These are phyloP conservation scores for Eumacrocentrus americanus DNA, from an alignment of 2,888 invertebrate species.

Conservation along the genomic window DNA sequence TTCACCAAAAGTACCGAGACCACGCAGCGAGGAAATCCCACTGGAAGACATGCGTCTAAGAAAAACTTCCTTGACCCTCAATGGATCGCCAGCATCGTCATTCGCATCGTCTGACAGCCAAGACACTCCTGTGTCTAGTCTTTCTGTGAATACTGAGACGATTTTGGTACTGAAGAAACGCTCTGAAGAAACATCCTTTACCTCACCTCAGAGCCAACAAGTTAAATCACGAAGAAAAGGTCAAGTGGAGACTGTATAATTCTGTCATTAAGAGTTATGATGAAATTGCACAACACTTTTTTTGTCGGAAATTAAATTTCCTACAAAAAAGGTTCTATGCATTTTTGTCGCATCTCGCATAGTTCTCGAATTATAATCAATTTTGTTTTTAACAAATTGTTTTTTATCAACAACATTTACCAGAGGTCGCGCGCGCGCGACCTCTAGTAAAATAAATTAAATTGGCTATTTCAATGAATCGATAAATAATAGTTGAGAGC, in stretches of 20 bases:
- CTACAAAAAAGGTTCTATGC: no score
- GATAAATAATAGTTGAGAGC: background rate
- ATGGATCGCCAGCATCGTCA: constrained; percentile 35
- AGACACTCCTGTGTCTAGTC: constrained; percentile 29
- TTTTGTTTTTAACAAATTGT: no score
- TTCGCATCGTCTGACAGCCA: constrained; percentile 29
- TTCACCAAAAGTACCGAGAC: constrained; percentile 75
- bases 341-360: no score
- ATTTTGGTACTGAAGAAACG: constrained; percentile 41
- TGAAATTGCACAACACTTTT: no score
- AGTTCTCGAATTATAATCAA: no score
- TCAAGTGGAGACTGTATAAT: constrained; percentile 68
- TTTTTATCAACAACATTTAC: no score
- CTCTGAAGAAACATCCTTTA: constrained; percentile 83
- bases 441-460: no score
- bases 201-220: constrained; percentile 65
- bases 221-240: constrained; percentile 64
- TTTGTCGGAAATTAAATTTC: no score
- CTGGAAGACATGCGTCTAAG: constrained; percentile 73
- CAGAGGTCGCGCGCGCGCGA: no score
- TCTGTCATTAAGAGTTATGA: no score
- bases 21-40: constrained; percentile 81
- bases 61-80: constrained; percentile 52
- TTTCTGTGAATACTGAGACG: constrained; percentile 35
- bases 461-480: constrained; percentile 1